Evolutionary conservation across 92 coral and sea anemone genomes (phyloP).

Genomic region (Isaurus tuberculatus): DNA sequence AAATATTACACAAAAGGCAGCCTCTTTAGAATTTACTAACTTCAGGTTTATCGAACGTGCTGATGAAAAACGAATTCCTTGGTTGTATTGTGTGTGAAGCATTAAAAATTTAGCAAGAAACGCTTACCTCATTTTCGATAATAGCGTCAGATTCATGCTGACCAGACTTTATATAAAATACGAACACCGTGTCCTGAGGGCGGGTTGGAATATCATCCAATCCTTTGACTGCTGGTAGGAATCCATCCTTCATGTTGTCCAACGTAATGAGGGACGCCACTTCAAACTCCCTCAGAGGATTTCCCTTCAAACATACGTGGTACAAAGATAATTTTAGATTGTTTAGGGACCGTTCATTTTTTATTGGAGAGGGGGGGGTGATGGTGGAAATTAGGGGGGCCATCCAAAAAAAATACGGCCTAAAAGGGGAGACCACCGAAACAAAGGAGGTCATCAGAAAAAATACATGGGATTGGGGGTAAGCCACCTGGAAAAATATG

Average conservation of each 20-base stretch:
- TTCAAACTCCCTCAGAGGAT: conserved; percentile 77
- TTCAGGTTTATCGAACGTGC: no score
- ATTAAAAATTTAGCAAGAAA: not conserved
- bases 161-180: conserved; percentile 89
- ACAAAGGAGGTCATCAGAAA: no score
- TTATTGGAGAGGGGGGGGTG: no score
- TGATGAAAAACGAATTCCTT: not conserved
- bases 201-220: conserved; percentile 89
- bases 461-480: no score
- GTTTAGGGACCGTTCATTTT: no score
- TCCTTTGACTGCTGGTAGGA: conserved; percentile 75
- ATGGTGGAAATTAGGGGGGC: no score
- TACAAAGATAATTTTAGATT: not conserved
- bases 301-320: conserved; percentile 54
- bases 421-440: no score
- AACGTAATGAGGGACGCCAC: conserved; percentile 77
- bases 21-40: no score
- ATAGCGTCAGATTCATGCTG: conserved; percentile 86
- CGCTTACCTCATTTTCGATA: conserved; percentile 73
- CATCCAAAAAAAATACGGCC: no score
- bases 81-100: not conserved
- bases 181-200: conserved; percentile 89
- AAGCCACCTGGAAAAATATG: no score
- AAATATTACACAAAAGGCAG: no score
- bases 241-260: conserved; percentile 63